These are phyloP conservation scores for Tiliacea aurago DNA, from an alignment of 2,888 invertebrate genomes.

Conservation along the genomic window DNA sequence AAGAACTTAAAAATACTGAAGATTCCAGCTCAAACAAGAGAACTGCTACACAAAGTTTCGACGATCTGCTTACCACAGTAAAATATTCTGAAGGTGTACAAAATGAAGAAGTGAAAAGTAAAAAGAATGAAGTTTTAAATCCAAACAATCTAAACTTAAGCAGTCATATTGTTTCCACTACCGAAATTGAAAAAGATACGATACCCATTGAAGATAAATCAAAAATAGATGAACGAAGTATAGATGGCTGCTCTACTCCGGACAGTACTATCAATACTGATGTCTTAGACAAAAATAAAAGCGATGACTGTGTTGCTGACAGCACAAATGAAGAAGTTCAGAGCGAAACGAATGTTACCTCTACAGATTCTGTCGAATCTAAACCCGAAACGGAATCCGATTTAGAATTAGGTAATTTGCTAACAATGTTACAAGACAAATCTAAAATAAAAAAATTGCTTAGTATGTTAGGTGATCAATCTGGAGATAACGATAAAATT, in stretches of 20 bases:
- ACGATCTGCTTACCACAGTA: conserved; percentile 7
- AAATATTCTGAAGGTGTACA: conserved; percentile 13
- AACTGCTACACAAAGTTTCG: conserved; percentile 6
- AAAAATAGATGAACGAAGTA: conserved; percentile 45
- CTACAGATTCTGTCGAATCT: conserved; percentile 70
- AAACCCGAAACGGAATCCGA: conserved; percentile 67
- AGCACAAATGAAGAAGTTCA: conserved; percentile 77
- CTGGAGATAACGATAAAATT: conserved; percentile 86
- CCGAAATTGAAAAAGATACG: conserved; percentile 63
- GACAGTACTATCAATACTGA: conserved; percentile 82
- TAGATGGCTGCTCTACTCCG: conserved; percentile 73
- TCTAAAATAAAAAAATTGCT: conserved; percentile 88
- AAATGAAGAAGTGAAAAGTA: conserved; percentile 4
- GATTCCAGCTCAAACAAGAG: neutral
- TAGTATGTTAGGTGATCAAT: conserved; percentile 81
- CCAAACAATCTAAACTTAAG: neutral
- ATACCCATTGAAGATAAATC: conserved; percentile 41
- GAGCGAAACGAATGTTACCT: conserved; percentile 77
- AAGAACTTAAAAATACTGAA: conserved; percentile 12
- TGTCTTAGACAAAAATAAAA: conserved; percentile 53
- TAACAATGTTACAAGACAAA: conserved; percentile 86
- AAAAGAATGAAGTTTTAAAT: neutral
- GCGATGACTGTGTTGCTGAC: conserved; percentile 72
- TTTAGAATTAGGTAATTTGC: conserved; percentile 77
- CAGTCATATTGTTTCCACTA: conserved; percentile 77